Base-by-base conservation (phyloP, 2,888 invertebrate species). In the Agrotis clavis region DNA sequence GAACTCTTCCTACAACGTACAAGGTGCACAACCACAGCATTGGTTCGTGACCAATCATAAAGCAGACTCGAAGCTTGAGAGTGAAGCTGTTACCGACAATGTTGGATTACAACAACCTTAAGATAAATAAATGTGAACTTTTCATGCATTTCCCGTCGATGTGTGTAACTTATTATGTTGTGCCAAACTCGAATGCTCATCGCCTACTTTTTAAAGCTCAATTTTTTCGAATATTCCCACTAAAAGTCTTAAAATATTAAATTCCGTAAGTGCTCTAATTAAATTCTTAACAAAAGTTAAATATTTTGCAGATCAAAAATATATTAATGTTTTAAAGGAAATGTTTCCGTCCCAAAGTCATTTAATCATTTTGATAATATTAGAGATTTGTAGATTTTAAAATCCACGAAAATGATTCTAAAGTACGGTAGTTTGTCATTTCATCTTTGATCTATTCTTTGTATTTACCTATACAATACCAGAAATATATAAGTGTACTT, bases 291-390 rank as follows among this genome's bases (percentile, higher is more conserved):
- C 70, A 78, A 66, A 87, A 83, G 65, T 74, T 69, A 81, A 71
- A 74, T 77, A 77, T 88, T 81, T 83, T 86, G 69, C 86, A 72
- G 77, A 77, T 73, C 66, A 79, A 74, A 77, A 77, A 74, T 79
- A 74, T 79, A 80, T 82, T 84, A 82, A 87, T 87, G 79, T 86
- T 92, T 90, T 89, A 81, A 92, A 91, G 91, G 90, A 92, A 95
- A 94, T 94, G 93, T 94, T 93, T 96, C 96, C 96, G 96, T 96
- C 96, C 96, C 94, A 90, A 94, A 87, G 95, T 96, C 96, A 95
- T 94, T 95, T 96, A 92, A 90, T 89, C 87, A 90, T 92, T 93
- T 90, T 92, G 90, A 92, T 89, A 89, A 88, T 83, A 87, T 81
- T 88, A 83, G 90, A 90, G 86, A 90, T 82, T 84, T 76, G 85